These are phyloP conservation scores for Daphoenositta chrysoptera DNA, from an alignment of 2,113 vertebrate species.

Conservation along the genomic window DNA sequence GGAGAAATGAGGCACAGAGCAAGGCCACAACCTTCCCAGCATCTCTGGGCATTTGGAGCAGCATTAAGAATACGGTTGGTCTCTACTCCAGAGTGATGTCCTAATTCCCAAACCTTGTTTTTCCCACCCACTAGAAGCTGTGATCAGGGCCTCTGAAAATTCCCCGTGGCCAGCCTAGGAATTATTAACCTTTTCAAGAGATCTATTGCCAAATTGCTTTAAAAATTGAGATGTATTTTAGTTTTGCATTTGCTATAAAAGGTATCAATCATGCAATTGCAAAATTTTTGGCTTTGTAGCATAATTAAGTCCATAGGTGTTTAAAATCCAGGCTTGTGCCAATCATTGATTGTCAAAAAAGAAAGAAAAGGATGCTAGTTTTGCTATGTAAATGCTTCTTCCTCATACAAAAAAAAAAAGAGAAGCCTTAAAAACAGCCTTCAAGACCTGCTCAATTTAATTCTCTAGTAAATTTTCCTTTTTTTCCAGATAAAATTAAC, in stretches of 20 bases:
- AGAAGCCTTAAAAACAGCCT: not conserved
- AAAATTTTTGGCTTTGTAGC: not conserved
- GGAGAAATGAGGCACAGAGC: not conserved
- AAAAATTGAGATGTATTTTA: not conserved
- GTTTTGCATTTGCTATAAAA: not conserved
- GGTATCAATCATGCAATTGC: not conserved
- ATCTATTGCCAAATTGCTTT: not conserved
- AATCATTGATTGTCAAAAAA: not conserved
- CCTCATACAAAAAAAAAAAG: not conserved
- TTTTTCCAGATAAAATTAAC: constrained; percentile 37
- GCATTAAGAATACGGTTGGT: not conserved
- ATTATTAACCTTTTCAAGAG: not conserved
- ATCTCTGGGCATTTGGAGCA: not conserved
- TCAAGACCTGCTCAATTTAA: not conserved
- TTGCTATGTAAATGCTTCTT: not conserved
- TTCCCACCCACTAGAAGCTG: not conserved
- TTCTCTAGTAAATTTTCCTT: not conserved
- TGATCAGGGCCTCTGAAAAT: not conserved
- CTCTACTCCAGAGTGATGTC: not conserved
- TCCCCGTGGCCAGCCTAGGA: not conserved
- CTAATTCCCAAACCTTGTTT: not conserved
- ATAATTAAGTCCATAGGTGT: not conserved
- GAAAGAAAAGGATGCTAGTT: not conserved
- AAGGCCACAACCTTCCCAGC: not conserved
- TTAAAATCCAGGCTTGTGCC: not conserved